phyloP scores from a whole-genome alignment of 2,888 invertebrate genomes.

The Hartigia nigra region DNA sequence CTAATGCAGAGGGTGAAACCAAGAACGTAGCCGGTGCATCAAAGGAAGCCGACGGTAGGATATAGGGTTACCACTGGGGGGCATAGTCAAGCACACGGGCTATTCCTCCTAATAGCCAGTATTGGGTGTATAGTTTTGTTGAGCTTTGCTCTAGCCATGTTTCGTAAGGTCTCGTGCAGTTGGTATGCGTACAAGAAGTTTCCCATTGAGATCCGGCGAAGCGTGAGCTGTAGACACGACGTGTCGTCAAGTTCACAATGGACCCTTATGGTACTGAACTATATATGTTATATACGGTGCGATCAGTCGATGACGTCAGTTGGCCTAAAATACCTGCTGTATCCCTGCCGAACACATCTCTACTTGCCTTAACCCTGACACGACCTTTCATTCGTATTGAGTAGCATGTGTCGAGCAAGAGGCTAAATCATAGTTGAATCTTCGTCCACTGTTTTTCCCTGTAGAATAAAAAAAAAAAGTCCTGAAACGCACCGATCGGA shows the following conservation, averaged over 20 bases:
- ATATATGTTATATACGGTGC: neutral
- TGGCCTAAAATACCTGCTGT: neutral
- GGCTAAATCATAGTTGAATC: neutral
- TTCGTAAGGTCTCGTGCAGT: constrained; percentile 28
- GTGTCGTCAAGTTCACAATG: constrained; percentile 43
- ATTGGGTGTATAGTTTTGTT: constrained; percentile 33
- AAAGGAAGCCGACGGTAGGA: constrained; percentile 59
- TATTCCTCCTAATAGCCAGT: constrained; percentile 58
- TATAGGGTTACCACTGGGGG: constrained; percentile 56
- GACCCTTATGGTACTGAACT: constrained; percentile 32
- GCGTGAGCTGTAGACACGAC: constrained; percentile 47
- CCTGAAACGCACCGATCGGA: constrained; percentile 34
- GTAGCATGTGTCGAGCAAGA: neutral
- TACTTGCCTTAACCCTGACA: neutral
- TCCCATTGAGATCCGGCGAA: constrained; percentile 39
- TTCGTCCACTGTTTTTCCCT: neutral
- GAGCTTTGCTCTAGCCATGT: constrained; percentile 14
- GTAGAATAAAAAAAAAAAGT: neutral
- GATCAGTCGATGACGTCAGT: neutral
- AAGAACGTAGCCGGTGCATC: constrained; percentile 57
- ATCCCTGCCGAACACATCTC: neutral
- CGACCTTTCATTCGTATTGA: neutral
- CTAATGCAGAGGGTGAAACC: constrained; percentile 40
- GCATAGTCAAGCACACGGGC: constrained; percentile 47
- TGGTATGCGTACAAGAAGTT: constrained; percentile 11